Base-by-base conservation (phyloP, 2,113 vertebrate genomes). In the Corapipo altera region DNA sequence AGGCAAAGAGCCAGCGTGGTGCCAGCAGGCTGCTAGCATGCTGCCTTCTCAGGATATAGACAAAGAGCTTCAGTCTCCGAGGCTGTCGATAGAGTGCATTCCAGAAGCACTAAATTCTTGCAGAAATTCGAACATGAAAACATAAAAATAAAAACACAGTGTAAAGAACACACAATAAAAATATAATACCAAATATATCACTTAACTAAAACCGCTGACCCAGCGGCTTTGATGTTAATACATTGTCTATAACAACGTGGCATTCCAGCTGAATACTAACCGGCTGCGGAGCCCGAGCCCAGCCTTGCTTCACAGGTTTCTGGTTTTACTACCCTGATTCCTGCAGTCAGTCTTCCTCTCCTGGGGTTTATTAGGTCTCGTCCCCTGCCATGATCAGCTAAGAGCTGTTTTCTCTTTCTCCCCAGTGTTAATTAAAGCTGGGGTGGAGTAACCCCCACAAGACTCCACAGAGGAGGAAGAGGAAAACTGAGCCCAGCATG, bases 161-260 rank as follows among this genome's bases (percentile, higher is more conserved):
- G 80, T 94, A 94, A 85, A 95, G 93, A 75, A 58, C 30, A 78
- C 83, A 81, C 90, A 54, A 82, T 97, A 96, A 96, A 96, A 95
- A 69, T 75, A 85, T 88, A 94, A 95, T 85, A 65, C 85, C 57
- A 91, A 94, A 96, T 96, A 91, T 58, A 94, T 96, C 95, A 95
- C 79, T 96, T 96, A 96, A 95, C 85, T 92, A 95, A 96, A 97
- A 94, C 70, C 2, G 12, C 93, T 96, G 93, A 96, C 92, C 93
- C 69, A 81, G 96, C 78, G 7, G 83, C 76, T 93, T 94, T 96
- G 93, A 87, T 95, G 86, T 92, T 94, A 96, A 92, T 96, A 80
- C 86, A 72, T 93, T 95, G 85, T 94, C 92, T 94, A 23, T 81
- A 81, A 87, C 65, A 78, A 41, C 8, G 2, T 23, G 41, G 61